Conservation (phyloP, 2,888 invertebrate species). For the Brassicogethes aeneus region DNA sequence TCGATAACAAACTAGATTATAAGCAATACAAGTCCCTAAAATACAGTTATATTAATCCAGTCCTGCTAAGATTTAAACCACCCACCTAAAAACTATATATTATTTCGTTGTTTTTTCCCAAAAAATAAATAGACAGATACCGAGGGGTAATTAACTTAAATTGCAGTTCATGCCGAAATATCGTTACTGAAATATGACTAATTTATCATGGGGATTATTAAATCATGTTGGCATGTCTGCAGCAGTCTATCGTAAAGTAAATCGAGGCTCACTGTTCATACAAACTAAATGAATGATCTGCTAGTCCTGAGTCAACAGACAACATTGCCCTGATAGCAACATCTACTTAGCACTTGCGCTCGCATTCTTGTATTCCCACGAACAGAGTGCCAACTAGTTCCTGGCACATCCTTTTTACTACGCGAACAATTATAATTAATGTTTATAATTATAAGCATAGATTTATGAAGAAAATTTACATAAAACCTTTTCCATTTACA, state of each 20-base stretch:
- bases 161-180: constrained; percentile 20
- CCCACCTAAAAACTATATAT: background rate
- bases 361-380: constrained; percentile 23
- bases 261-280: constrained; percentile 15
- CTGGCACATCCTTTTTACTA: constrained; percentile 22
- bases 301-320: constrained; percentile 6
- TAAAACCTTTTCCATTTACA: no score
- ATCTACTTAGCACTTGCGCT: constrained; percentile 20
- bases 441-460: background rate
- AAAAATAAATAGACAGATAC: background rate
- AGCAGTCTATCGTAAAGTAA: constrained; percentile 16
- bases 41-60: no score
- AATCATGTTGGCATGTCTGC: constrained; percentile 24
- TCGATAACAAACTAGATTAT: no score
- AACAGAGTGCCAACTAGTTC: constrained; percentile 29
- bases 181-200: constrained; percentile 18
- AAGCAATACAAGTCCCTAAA: no score
- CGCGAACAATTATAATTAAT: background rate
- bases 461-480: background rate
- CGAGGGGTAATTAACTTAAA: constrained; percentile 7
- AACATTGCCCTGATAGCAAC: background rate
- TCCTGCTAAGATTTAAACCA: no score
- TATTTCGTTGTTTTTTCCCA: background rate
- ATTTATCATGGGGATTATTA: constrained; percentile 24
- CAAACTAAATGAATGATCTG: constrained; percentile 9